Conservation (phyloP, 1,140 invertebrate genomes). For the Lerema accius region DNA sequence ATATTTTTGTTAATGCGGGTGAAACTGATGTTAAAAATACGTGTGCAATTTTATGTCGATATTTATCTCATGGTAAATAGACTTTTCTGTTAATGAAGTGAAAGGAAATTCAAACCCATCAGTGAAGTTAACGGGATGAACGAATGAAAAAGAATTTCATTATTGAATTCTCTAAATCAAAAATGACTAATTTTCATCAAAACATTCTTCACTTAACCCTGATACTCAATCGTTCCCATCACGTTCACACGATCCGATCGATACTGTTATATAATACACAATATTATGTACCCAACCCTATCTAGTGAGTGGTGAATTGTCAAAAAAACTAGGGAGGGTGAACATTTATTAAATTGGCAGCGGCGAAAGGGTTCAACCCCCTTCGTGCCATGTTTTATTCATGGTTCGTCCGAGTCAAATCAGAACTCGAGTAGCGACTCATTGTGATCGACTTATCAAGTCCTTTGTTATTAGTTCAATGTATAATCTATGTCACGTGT, state of each 20-base stretch:
- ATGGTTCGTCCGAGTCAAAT: slow-evolving; percentile 58
- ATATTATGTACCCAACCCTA: slow-evolving; percentile 37
- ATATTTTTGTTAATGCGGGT: no score
- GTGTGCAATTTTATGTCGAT: no score
- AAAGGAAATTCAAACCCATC: no score
- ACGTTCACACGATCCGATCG: slow-evolving; percentile 33
- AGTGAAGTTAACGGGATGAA: no score
- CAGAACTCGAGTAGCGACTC: slow-evolving; percentile 42
- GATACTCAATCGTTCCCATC: neutral
- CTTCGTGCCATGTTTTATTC: slow-evolving; percentile 71
- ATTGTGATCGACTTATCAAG: slow-evolving; percentile 40
- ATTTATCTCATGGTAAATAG: no score
- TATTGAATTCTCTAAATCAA: no score
- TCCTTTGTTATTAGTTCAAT: slow-evolving; percentile 43
- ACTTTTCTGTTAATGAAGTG: no score
- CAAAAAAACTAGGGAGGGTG: slow-evolving; percentile 62
- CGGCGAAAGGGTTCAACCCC: slow-evolving; percentile 56
- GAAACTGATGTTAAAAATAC: no score
- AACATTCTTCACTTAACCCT: no score
- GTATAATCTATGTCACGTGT: slow-evolving; percentile 1
- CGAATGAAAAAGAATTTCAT: no score
- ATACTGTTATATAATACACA: slow-evolving; percentile 42
- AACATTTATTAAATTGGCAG: slow-evolving; percentile 60
- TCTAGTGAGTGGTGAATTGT: slow-evolving; percentile 42
- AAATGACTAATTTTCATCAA: no score